Percentiles rank a stretch among this genome's conserved stretches.
Evolutionary conservation across 37 sponge, comb jelly and placozoan genomes (phyloP).

Genomic region (Cliona cf. orientalis): DNA sequence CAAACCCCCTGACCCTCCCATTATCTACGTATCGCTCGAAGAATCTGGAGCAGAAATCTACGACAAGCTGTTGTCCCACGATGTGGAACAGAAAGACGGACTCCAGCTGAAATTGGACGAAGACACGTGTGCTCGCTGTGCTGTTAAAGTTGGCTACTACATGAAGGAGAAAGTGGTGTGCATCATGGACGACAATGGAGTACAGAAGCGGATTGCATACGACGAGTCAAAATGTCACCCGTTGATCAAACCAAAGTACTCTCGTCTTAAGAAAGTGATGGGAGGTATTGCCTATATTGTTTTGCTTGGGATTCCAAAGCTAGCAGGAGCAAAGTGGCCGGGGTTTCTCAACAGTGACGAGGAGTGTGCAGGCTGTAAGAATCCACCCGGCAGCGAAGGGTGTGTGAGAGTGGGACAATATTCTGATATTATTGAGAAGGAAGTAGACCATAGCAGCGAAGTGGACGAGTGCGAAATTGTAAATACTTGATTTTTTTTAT

Average conservation of each 20-base stretch:
- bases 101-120: not conserved
- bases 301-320: constrained; percentile 15
- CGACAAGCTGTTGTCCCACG: not conserved
- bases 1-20: not conserved
- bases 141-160: not conserved
- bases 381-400: constrained; percentile 4
- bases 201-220: too few species aligned
- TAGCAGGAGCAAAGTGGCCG: constrained; percentile 10
- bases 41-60: not conserved
- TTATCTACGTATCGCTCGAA: constrained; percentile 2
- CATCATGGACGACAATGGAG: too few species aligned
- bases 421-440: too few species aligned
- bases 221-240: constrained; percentile 40
- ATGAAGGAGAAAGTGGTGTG: too few species aligned
- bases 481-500: too few species aligned
- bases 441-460: not conserved
- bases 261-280: too few species aligned
- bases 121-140: not conserved
- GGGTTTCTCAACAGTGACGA: constrained; percentile 29
- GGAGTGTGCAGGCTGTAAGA: constrained; percentile 16
- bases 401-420: constrained; percentile 14
- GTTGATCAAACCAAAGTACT: constrained; percentile 22
- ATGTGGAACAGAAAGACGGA: not conserved
- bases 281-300: constrained; percentile 31
- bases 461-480: too few species aligned